Evolutionary conservation across 2,113 vertebrate genomes (phyloP).

Genomic region (Passer domesticus): DNA sequence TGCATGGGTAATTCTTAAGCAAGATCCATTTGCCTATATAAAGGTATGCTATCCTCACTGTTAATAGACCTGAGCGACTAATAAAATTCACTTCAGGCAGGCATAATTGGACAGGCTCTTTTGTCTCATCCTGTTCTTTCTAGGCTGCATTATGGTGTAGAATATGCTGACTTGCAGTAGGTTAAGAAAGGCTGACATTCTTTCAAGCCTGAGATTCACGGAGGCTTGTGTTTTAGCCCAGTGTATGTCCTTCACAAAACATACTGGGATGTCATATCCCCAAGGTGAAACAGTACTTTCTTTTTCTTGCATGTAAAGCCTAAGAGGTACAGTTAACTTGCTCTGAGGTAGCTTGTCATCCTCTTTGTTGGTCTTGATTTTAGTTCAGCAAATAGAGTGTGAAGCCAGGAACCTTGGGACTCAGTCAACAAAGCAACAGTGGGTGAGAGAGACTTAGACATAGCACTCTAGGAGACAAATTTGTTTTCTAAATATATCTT

Average conservation of each 20-base stretch:
- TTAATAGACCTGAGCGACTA: neutral
- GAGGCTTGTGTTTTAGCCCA: neutral
- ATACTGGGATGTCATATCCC: neutral
- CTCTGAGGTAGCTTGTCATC: neutral
- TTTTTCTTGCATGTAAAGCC: neutral
- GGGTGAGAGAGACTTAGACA: neutral
- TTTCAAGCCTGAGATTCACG: neutral
- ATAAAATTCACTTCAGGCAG: slow-evolving; percentile 1
- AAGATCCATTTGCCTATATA: neutral
- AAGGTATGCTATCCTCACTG: neutral
- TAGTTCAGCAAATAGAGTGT: neutral
- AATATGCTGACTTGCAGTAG: neutral
- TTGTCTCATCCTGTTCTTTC: neutral
- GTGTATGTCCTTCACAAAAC: neutral
- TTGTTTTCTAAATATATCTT: neutral
- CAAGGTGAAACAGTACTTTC: neutral
- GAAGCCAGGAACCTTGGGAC: neutral
- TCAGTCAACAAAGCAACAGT: neutral
- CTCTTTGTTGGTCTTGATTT: neutral
- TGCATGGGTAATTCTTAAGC: neutral
- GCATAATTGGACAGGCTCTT: slow-evolving; percentile 3
- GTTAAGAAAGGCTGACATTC: neutral
- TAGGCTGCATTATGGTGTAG: neutral
- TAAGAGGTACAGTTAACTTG: neutral
- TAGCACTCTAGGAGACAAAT: neutral